Evolutionary conservation across 1,140 invertebrate species (phyloP), one percentile per base, ranked within the genome.

Genomic region (Rhopalosiphum padi): DNA sequence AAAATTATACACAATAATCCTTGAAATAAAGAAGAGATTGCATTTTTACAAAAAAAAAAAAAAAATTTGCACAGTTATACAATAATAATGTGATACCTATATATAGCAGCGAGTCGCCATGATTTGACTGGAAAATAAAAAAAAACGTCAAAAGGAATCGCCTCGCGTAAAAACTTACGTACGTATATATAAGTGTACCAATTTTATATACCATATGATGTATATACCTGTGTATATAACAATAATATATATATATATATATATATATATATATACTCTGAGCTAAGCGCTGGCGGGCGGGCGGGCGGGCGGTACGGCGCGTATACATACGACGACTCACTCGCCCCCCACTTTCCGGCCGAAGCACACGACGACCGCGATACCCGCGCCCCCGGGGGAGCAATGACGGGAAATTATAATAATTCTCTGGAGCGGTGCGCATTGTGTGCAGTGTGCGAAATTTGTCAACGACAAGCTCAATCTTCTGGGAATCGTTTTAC

Each of bases 401-500:
- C 89, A 25, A 90, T 90, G 89, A 68, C 37, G 55, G 53, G 53
- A 90, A 90, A 90, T 90, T 90, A 90, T 90, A 68, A 90, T 90
- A 90, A 60, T 90, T 90, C 89, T 90, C 53, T 23, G 35, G 53
- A 25, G 35, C 86, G 41, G 85, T n/a, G 87, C 87, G 48, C n/a
- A n/a, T 41, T n/a, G 48, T 43, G 86, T 22, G 87, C n/a, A 51
- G 48, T 22, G 48, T 22, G 51, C 88, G 89, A 68, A 68, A 90
- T 90, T 90, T 90, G 89, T 90, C 89, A 90, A 90, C 89, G 89
- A 90, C 89, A 68, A 55, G 25, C 55, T 90, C 89, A 41, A 90
- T 90, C 89, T 90, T 90, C 53, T 43, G 89, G 89, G 89, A 90
- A 90, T 90, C 53, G 89, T 90, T 90, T 90, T 90, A 90, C 55